phyloP scores from a whole-genome alignment of 2,113 vertebrate genomes.

The Noturus placidus region DNA sequence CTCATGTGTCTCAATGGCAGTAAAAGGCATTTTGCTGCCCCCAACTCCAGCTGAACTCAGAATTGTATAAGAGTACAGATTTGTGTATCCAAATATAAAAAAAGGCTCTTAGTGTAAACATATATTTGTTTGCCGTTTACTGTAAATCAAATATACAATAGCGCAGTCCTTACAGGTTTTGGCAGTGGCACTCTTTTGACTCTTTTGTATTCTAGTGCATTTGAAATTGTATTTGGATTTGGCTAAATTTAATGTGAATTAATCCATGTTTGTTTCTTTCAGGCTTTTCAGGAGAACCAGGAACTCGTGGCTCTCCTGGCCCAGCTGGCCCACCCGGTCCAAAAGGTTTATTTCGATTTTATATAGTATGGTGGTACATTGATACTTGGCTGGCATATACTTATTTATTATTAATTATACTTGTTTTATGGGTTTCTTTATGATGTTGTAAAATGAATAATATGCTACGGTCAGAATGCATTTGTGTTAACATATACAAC shows the following conservation, averaged over 20 bases:
- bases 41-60: not conserved
- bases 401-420: not conserved
- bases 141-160: not conserved
- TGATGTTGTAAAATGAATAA: not conserved
- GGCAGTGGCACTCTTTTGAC: not conserved
- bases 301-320: constrained; percentile 76
- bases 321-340: constrained; percentile 73
- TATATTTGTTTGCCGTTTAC: not conserved
- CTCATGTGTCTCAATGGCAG: not conserved
- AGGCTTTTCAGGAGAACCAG: constrained; percentile 78
- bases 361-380: not conserved
- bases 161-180: not conserved
- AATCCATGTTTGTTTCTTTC: constrained; percentile 38
- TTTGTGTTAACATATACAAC: not conserved
- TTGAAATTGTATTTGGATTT: not conserved
- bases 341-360: constrained; percentile 77
- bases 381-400: not conserved
- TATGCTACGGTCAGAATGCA: not conserved
- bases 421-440: not conserved
- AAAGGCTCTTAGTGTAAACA: not conserved
- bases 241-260: not conserved
- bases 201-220: not conserved
- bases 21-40: not conserved
- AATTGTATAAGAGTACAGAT: not conserved
- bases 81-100: not conserved